A percentile compares a stretch with the other conserved stretches of the same genome.
These are phyloP conservation scores for Capitulum mitella DNA, from an alignment of 2,888 invertebrate species.

Conservation along the genomic window DNA sequence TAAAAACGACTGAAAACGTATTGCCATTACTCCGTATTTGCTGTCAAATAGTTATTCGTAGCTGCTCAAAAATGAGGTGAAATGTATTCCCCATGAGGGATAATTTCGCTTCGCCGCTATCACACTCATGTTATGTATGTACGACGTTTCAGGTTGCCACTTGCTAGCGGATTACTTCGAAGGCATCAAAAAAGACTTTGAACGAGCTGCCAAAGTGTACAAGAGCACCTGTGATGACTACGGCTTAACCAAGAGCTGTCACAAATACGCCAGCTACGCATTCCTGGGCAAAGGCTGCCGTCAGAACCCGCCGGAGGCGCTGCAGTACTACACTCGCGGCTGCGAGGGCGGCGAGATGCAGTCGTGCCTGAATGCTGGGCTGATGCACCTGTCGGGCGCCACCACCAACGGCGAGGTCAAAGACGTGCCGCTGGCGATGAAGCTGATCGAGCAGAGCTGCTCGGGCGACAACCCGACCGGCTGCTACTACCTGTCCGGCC, in stretches of 20 bases:
- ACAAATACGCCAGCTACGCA: constrained; percentile 65
- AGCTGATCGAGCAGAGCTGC: constrained; percentile 48
- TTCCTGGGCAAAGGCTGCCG: constrained; percentile 47
- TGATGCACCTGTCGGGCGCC: constrained; percentile 51
- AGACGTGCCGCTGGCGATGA: constrained; percentile 44
- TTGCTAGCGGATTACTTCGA: constrained; percentile 86
- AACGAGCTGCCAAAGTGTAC: constrained; percentile 71
- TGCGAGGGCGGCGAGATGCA: constrained; percentile 63
- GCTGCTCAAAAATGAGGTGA: too few species aligned
- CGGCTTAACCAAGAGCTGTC: constrained; percentile 76
- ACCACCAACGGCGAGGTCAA: constrained; percentile 29
- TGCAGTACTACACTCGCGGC: constrained; percentile 66
- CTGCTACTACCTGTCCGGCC: constrained; percentile 71
- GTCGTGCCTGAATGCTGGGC: constrained; percentile 68
- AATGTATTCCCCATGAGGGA: too few species aligned
- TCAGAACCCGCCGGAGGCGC: constrained; percentile 55
- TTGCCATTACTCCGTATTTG: too few species aligned
- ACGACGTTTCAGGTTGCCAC: constrained; percentile 71
- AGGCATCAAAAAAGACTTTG: constrained; percentile 69
- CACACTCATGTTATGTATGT: too few species aligned
- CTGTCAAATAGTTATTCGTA: too few species aligned
- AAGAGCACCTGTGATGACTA: constrained; percentile 80
- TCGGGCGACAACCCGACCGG: constrained; percentile 54
- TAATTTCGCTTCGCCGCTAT: too few species aligned
- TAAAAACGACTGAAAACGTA: too few species aligned